Evolutionary conservation across 2,113 vertebrate species (phyloP).

Genomic region (Clarias batrachus): DNA sequence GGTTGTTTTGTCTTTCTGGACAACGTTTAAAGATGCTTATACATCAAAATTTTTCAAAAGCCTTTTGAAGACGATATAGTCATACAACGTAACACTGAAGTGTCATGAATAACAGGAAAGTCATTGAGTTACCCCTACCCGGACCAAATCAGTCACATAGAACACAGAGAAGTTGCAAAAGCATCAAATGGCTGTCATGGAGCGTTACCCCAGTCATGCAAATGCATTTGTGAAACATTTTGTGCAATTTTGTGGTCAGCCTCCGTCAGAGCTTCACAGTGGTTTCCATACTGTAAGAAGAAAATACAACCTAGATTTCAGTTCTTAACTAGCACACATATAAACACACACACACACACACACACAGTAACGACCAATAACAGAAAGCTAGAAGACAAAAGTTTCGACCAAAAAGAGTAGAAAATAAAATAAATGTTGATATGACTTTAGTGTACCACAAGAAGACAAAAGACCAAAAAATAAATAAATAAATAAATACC

Average conservation of each 20-base stretch:
- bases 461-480: conserved; percentile 17
- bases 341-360: too few relatives aligned
- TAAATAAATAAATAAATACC: conserved; percentile 38
- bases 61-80: conserved; percentile 6
- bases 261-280: conserved; percentile 23
- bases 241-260: conserved; percentile 46
- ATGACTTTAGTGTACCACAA: conserved; percentile 60
- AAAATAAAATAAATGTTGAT: conserved; percentile 38
- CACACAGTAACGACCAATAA: conserved; percentile 7
- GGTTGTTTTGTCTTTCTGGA: neutral
- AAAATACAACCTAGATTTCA: conserved; percentile 40
- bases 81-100: conserved; percentile 15
- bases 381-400: neutral
- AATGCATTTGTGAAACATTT: conserved; percentile 35
- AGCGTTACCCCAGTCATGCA: conserved; percentile 33
- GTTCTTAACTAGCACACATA: conserved; percentile 15
- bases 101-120: conserved; percentile 28
- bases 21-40: neutral
- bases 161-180: conserved; percentile 18
- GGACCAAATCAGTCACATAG: conserved; percentile 5
- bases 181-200: conserved; percentile 13
- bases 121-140: neutral
- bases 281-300: conserved; percentile 51
- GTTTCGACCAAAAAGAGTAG: conserved; percentile 30
- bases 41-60: conserved; percentile 19